These are phyloP conservation scores for Caracal caracal DNA, from an alignment of 2,113 vertebrate species.

Conservation along the genomic window DNA sequence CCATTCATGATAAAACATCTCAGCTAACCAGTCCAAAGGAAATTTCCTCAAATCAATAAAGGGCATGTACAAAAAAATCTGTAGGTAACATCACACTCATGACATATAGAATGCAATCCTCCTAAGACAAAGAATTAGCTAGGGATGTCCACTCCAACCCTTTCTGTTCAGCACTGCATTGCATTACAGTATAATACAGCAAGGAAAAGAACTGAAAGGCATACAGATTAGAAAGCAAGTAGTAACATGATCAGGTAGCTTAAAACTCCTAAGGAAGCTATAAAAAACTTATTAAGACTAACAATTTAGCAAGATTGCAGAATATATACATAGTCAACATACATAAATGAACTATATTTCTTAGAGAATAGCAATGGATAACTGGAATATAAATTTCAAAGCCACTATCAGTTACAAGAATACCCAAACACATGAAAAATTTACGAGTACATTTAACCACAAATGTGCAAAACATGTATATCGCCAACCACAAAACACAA, in stretches of 20 bases:
- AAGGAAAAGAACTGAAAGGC: neutral
- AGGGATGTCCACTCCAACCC: neutral
- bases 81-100: neutral
- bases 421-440: neutral
- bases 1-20: neutral
- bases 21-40: neutral
- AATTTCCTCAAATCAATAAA: neutral
- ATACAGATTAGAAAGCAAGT: neutral
- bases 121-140: neutral
- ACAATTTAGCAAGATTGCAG: neutral
- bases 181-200: neutral
- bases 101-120: neutral
- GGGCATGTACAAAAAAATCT: neutral
- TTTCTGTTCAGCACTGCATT: neutral
- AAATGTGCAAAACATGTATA: neutral
- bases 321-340: neutral
- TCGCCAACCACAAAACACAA: neutral
- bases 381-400: constrained; percentile 19
- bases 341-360: neutral
- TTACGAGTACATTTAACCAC: neutral
- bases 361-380: neutral
- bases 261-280: neutral
- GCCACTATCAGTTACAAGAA: neutral
- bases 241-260: neutral
- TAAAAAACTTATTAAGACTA: neutral